phyloP scores from a whole-genome alignment of 2,113 vertebrate genomes.

The Pavo muticus region DNA sequence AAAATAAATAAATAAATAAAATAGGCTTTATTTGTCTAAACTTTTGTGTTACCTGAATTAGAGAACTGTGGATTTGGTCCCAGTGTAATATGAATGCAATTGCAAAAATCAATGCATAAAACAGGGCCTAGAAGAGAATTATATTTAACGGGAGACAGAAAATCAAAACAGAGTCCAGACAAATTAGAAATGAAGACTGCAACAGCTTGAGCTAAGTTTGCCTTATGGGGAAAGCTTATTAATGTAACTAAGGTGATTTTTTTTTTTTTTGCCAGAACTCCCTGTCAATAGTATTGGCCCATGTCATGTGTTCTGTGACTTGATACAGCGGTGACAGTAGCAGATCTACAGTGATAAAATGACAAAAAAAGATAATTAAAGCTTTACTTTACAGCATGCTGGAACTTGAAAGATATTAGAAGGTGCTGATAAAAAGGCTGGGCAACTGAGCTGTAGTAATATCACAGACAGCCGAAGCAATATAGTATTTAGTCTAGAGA shows the following conservation, averaged over 20 bases:
- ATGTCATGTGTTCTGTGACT: not conserved
- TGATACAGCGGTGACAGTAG: not conserved
- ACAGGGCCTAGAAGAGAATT: constrained; percentile 20
- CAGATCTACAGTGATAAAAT: not conserved
- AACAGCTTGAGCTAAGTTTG: not conserved
- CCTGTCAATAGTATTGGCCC: not conserved
- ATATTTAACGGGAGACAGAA: constrained; percentile 57
- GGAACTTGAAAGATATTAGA: constrained; percentile 38
- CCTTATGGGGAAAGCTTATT: constrained; percentile 36
- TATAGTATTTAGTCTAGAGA: constrained; percentile 3
- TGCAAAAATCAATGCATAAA: constrained; percentile 52
- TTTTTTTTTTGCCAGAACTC: not conserved
- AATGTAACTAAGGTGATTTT: not conserved
- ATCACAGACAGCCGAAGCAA: constrained; percentile 2
- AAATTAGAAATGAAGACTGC: constrained; percentile 48
- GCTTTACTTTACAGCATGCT: not conserved
- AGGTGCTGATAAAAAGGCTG: constrained; percentile 9
- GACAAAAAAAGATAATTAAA: constrained; percentile 46
- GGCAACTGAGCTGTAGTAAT: not conserved
- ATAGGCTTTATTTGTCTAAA: not conserved
- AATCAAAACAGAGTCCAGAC: constrained; percentile 56
- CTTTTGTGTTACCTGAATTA: constrained; percentile 20
- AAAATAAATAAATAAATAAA: not conserved
- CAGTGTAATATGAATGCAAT: constrained; percentile 14
- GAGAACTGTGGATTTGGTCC: constrained; percentile 26